Evolutionary conservation across 1,140 invertebrate genomes (phyloP), one percentile per base, ranked within the genome.

Genomic region (Eupeodes corollae): DNA sequence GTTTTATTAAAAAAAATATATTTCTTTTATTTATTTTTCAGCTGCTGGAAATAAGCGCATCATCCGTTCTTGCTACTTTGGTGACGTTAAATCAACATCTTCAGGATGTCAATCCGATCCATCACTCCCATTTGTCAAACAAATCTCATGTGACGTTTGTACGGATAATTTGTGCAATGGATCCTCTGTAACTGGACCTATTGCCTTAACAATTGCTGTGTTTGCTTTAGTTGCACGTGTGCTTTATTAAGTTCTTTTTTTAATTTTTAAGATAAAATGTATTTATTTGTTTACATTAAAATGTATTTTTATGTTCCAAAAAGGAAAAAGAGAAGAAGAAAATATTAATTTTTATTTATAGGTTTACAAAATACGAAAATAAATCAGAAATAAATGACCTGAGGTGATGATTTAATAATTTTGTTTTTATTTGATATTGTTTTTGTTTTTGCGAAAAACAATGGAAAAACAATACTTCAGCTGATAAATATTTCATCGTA

Each of bases 61-160:
- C n/a, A 42, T 61, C 10, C 56, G 63, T 19, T 48, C 39, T 42
- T 66, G 63, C 42, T 66, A 52, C 49, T 66, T 56, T 6, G 63
- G 63, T 15, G 58, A 63, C 31, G 11, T 65, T 1, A 43, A 10
- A 18, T 50, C 61, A 33, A 61, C 53, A 0, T 38, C 58, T 16
- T 6, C 14, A 1, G 63, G 63, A 8, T 66, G 63, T 47, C 51
- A 54, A 14, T 3, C 42, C 0, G 63, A 66, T 54, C 54, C 57
- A 8, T 37, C 48, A 1, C 40, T 61, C 42, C 48, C 56, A 18
- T 44, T 48, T 14, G 30, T 50, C 47, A 65, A 57, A 49, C 55
- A 63, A 35, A 39, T 65, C 26, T 45, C 45, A 43, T 66, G 63
- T 16, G 62, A 66, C 11, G 63, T 65, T 8, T 66, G 63, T 51